Percentiles rank a stretch among this genome's conserved stretches.
Evolutionary conservation across 2,888 invertebrate species (phyloP).

Genomic region (Dorcus parallelipipedus): DNA sequence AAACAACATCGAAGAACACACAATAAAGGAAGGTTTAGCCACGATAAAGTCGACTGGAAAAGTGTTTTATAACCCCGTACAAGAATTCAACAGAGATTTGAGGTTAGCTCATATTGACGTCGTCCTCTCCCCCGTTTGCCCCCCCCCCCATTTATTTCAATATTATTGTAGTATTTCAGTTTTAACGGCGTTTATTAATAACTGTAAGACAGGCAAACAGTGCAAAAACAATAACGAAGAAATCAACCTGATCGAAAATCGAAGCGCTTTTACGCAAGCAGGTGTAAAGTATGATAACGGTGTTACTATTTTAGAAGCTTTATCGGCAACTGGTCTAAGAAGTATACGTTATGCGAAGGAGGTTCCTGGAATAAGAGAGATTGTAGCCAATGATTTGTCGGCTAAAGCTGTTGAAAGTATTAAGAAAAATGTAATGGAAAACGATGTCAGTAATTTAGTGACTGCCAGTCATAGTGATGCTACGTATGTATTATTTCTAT

Average conservation of each 20-base stretch:
- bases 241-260: conserved; percentile 6
- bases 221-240: conserved; percentile 26
- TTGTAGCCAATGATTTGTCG: conserved; percentile 92
- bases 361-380: conserved; percentile 72
- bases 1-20: conserved; percentile 24
- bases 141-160: not conserved
- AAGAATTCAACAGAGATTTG: conserved; percentile 96
- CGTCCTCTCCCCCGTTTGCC: not conserved
- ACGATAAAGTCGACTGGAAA: conserved; percentile 69
- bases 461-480: conserved; percentile 82
- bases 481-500: conserved; percentile 57
- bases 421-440: conserved; percentile 71
- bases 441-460: conserved; percentile 72
- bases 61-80: conserved; percentile 98
- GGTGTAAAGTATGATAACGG: conserved; percentile 49
- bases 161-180: conserved; percentile 63
- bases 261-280: not conserved
- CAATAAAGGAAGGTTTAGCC: conserved; percentile 74
- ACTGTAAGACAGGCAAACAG: conserved; percentile 44
- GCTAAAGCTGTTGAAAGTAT: conserved; percentile 83
- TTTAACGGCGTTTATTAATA: conserved; percentile 62
- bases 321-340: conserved; percentile 92
- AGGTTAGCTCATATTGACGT: conserved; percentile 47
- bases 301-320: conserved; percentile 80
- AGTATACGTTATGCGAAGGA: conserved; percentile 97